These are phyloP conservation scores for Microctonus hyperodae DNA, from an alignment of 2,888 invertebrate species.

Conservation along the genomic window DNA sequence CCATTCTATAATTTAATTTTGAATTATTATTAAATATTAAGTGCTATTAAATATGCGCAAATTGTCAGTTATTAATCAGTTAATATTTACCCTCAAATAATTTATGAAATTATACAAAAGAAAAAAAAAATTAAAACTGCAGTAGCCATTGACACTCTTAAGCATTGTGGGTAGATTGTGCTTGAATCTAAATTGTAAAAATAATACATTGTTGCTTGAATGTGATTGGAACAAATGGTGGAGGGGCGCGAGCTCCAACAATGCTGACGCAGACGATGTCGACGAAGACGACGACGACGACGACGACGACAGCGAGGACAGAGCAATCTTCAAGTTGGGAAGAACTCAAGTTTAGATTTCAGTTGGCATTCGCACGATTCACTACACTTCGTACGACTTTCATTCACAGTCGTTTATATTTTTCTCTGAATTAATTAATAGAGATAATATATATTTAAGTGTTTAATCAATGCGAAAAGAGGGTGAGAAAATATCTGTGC, in stretches of 20 bases:
- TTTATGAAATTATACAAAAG: too few species aligned
- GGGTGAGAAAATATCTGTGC: not conserved
- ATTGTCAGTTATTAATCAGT: too few species aligned
- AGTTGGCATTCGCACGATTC: conserved; percentile 58
- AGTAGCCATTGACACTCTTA: too few species aligned
- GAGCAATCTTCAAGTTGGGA: conserved; percentile 57
- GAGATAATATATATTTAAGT: not conserved
- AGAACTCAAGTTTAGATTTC: conserved; percentile 58
- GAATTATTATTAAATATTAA: too few species aligned
- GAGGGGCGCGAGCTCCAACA: conserved; percentile 43
- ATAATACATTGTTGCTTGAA: too few species aligned
- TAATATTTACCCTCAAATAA: too few species aligned
- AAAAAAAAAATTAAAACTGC: too few species aligned
- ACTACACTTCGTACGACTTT: conserved; percentile 51
- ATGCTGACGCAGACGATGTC: conserved; percentile 32
- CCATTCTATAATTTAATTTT: too few species aligned
- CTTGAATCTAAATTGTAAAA: too few species aligned
- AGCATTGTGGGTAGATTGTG: too few species aligned
- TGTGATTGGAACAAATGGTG: too few species aligned
- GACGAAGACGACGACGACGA: conserved; percentile 35
- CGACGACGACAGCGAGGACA: conserved; percentile 15
- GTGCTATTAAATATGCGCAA: too few species aligned
- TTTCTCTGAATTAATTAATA: not conserved
- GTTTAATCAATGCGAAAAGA: not conserved
- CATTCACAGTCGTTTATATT: conserved; percentile 31